Evolutionary conservation across 2,888 invertebrate genomes (phyloP).

Genomic region (Hofmannophila pseudospretella): DNA sequence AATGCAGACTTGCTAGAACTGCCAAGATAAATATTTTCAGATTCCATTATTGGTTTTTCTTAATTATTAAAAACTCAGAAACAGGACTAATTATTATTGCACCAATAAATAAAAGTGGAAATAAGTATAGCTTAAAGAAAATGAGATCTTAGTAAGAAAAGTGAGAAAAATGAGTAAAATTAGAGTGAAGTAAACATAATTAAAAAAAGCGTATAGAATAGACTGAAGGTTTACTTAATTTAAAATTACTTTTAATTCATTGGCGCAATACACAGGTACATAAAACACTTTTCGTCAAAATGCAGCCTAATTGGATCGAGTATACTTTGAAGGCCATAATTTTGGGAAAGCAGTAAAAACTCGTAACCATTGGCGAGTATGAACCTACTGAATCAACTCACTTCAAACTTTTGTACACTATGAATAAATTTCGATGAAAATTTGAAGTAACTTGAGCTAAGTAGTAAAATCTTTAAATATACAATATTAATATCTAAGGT

Average conservation of each 20-base stretch:
- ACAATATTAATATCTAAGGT: constrained; percentile 44
- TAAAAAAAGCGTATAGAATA: constrained; percentile 13
- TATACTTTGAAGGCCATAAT: constrained; percentile 45
- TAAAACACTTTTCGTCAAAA: constrained; percentile 48
- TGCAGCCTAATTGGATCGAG: constrained; percentile 41
- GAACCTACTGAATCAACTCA: constrained; percentile 40
- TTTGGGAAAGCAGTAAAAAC: constrained; percentile 47
- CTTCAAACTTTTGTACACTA: constrained; percentile 20
- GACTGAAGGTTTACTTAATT: no score
- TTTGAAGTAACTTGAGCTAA: constrained; percentile 43
- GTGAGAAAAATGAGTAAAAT: constrained; percentile 16
- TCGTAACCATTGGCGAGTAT: constrained; percentile 33
- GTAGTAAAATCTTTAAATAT: constrained; percentile 31
- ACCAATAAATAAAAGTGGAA: constrained; percentile 50
- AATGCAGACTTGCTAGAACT: constrained; percentile 41
- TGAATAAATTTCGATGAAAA: constrained; percentile 25
- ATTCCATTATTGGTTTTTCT: constrained; percentile 22
- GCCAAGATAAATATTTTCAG: constrained; percentile 40
- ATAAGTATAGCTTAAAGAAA: constrained; percentile 3
- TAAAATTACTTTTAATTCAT: constrained; percentile 38
- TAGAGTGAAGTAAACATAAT: constrained; percentile 10
- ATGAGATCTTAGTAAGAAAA: constrained; percentile 10
- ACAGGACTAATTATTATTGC: constrained; percentile 37
- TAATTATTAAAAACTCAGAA: constrained; percentile 34
- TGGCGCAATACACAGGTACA: constrained; percentile 70